phyloP scores from a whole-genome alignment of 2,797 vertebrate species.

The Bradypodion ventrale region DNA sequence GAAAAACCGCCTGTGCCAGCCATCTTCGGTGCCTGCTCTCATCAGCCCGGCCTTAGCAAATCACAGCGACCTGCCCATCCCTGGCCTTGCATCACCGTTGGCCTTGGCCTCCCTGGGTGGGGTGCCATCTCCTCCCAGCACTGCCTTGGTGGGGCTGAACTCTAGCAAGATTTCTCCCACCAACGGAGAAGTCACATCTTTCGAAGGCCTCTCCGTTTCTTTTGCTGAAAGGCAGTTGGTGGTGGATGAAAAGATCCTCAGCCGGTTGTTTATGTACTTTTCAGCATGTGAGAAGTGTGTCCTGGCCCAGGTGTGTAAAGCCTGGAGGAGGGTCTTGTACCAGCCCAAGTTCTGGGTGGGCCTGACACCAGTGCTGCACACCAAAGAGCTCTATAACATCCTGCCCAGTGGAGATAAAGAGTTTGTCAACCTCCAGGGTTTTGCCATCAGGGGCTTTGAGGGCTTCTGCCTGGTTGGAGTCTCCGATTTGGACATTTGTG shows the following conservation, averaged over 20 bases:
- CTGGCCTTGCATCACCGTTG: slow-evolving; percentile 83
- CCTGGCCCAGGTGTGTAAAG: slow-evolving; percentile 96
- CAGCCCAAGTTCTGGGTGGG: slow-evolving; percentile 98
- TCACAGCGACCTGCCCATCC: slow-evolving; percentile 82
- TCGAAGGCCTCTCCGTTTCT: slow-evolving; percentile 73
- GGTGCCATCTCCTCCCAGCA: slow-evolving; percentile 68
- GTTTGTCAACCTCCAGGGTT: slow-evolving; percentile 96
- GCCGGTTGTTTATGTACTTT: slow-evolving; percentile 96
- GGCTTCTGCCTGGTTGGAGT: slow-evolving; percentile 96
- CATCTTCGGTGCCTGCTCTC: slow-evolving; percentile 90
- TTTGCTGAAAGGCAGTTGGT: slow-evolving; percentile 87
- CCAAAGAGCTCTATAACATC: slow-evolving; percentile 95
- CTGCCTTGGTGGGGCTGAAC: slow-evolving; percentile 72
- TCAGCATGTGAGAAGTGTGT: slow-evolving; percentile 93
- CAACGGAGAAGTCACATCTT: slow-evolving; percentile 76
- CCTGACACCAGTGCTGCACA: slow-evolving; percentile 92
- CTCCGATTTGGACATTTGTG: slow-evolving; percentile 98
- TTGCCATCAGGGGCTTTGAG: slow-evolving; percentile 93
- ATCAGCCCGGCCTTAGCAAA: slow-evolving; percentile 85
- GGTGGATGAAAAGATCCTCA: slow-evolving; percentile 95
- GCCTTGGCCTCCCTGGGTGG: slow-evolving; percentile 81
- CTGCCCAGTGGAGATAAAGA: slow-evolving; percentile 93
- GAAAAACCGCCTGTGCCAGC: slow-evolving; percentile 97
- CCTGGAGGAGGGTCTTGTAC: slow-evolving; percentile 94
- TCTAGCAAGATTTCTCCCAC: slow-evolving; percentile 65